Percentiles rank a stretch among this genome's conserved stretches.
phyloP scores from a whole-genome alignment of 2,888 invertebrate species.

The Petrolisthes manimaculis region DNA sequence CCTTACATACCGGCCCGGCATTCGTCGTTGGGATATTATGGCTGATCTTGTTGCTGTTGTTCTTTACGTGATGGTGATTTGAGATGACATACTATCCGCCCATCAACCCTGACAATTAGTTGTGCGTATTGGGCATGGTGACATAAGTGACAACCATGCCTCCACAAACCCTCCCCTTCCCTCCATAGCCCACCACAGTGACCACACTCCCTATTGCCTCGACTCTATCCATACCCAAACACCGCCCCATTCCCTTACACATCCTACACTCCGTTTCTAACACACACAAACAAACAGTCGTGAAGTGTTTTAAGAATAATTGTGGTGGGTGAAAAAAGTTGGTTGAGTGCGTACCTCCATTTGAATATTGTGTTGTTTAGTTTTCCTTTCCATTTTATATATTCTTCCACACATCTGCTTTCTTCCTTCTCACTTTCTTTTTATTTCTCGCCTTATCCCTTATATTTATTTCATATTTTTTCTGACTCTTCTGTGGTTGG shows the following conservation, averaged over 20 bases:
- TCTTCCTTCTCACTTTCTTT: background rate
- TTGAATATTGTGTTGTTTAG: no score
- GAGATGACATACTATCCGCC: background rate
- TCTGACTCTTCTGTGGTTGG: background rate
- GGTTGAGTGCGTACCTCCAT: no score
- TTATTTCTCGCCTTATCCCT: background rate
- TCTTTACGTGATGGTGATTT: background rate
- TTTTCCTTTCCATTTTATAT: background rate
- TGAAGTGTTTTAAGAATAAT: no score
- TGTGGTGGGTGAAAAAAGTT: no score
- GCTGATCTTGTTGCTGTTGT: no score
- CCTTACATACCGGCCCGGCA: no score
- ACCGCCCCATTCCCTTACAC: background rate
- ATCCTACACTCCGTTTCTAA: background rate
- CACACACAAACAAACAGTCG: background rate
- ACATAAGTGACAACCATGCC: no score
- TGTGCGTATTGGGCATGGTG: no score
- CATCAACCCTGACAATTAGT: no score
- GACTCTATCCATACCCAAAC: background rate
- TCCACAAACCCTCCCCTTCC: background rate
- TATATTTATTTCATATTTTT: background rate
- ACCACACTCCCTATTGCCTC: background rate
- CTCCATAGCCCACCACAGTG: background rate
- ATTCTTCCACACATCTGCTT: background rate
- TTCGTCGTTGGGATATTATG: no score